Conservation (phyloP, 2,797 vertebrate genomes). For the Dallia pectoralis region DNA sequence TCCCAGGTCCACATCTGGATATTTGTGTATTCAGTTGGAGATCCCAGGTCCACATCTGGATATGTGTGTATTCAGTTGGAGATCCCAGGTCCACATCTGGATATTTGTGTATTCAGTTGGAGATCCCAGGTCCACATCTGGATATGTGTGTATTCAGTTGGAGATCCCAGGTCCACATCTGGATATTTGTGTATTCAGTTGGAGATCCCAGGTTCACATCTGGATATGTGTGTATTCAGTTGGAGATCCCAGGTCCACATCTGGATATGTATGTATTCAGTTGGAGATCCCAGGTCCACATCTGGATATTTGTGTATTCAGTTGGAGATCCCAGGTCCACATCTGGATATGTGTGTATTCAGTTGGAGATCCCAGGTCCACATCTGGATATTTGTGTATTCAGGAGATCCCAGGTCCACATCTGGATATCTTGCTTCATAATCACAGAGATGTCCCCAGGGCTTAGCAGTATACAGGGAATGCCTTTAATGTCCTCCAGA, state of each 20-base stretch:
- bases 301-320: constrained; percentile 10
- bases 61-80: constrained; percentile 12
- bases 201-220: constrained; percentile 6
- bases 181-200: constrained; percentile 9
- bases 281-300: constrained; percentile 3
- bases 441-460: constrained; percentile 21
- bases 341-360: no score
- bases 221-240: constrained; percentile 9
- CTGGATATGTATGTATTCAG: no score
- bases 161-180: no score
- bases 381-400: constrained; percentile 8
- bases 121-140: constrained; percentile 5
- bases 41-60: constrained; percentile 4
- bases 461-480: constrained; percentile 5
- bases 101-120: constrained; percentile 7
- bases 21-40: constrained; percentile 11
- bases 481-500: constrained; percentile 37
- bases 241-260: no score
- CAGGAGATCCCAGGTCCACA: constrained; percentile 6
- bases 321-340: no score
- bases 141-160: constrained; percentile 12
- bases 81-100: no score
- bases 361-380: constrained; percentile 6
- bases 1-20: no score
- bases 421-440: constrained; percentile 18